Evolutionary conservation across 2,797 vertebrate genomes (phyloP), one percentile per base, ranked within the genome.

Genomic region (Pygocentrus nattereri): DNA sequence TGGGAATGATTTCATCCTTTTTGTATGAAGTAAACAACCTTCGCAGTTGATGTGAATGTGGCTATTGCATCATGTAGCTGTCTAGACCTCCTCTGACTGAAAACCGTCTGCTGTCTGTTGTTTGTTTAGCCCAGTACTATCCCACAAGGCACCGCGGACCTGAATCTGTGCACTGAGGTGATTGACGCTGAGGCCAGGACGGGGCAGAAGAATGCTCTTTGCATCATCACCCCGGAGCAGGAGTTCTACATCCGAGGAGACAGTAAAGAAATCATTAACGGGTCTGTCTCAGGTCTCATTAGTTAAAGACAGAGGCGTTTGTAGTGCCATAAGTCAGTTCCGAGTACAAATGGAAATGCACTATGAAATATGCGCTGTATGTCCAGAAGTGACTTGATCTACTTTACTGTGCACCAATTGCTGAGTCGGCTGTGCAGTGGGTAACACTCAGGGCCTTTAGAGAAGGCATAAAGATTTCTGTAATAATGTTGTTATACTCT

Each of bases 191-290:
- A 95, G 82, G 93, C 94, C 56, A 94, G 93, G 88, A 95, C 95
- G 0, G 94, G 95, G 52, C 95, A 96, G 88, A 96, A 96, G 91
- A 95, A 96, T 85, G 93, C 95, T 0, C 88, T 95, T 80, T 95
- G 94, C 87, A 94, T 96, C 88, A 85, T 95, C 87, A 96, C 94
- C 0, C 94, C 94, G 0, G 94, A 95, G n/a, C 94, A 94, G 87
- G 95, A 96, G 86, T 93, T 92, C 87, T 96, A 93, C 88, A 95
- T 96, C 87, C 88, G 95, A 86, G 94, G 94, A 76, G 95, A 96
- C 87, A 95, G 92, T 83, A 95, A 92, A 81, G 95, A 96, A 87
- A 95, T 96, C 88, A 95, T 96, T 76, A 95, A 94, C 62, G 95
- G 95, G 95, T 96, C 78, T 11, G 73, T 30, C 16, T 18, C 15